These are phyloP conservation scores for Stegophylla sp. DNA, from an alignment of 2,888 invertebrate genomes.

Conservation along the genomic window DNA sequence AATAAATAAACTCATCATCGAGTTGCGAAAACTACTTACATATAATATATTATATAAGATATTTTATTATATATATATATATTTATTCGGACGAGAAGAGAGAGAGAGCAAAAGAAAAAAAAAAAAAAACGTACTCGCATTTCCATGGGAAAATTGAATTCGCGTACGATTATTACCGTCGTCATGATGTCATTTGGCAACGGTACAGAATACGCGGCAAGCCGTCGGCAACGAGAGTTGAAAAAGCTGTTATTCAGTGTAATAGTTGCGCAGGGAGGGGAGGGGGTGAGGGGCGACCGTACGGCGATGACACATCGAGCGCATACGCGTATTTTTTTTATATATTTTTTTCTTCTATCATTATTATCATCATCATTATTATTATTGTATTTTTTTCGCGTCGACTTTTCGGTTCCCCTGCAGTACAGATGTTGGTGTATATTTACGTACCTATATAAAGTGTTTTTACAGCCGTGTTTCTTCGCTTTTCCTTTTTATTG, in stretches of 20 bases:
- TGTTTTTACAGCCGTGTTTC: neutral
- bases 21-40: neutral
- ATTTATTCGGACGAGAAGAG: too few relatives aligned
- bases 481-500: too few relatives aligned
- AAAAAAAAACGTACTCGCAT: neutral
- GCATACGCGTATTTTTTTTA: too few relatives aligned
- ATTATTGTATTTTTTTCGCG: too few relatives aligned
- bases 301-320: too few relatives aligned
- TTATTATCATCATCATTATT: too few relatives aligned
- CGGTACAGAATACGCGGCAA: slow-evolving; percentile 12
- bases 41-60: neutral
- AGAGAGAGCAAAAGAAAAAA: neutral
- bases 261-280: too few relatives aligned
- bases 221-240: neutral
- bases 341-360: too few relatives aligned
- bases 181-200: slow-evolving; percentile 29
- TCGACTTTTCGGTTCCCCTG: too few relatives aligned
- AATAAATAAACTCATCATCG: neutral
- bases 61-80: neutral
- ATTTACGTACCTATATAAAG: too few relatives aligned
- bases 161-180: slow-evolving; percentile 4
- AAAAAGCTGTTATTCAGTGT: slow-evolving; percentile 21
- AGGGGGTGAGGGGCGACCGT: too few relatives aligned
- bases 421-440: too few relatives aligned
- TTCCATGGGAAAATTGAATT: slow-evolving; percentile 36